Conservation (phyloP, 1,140 invertebrate species). For the Heliconius hermathena region DNA sequence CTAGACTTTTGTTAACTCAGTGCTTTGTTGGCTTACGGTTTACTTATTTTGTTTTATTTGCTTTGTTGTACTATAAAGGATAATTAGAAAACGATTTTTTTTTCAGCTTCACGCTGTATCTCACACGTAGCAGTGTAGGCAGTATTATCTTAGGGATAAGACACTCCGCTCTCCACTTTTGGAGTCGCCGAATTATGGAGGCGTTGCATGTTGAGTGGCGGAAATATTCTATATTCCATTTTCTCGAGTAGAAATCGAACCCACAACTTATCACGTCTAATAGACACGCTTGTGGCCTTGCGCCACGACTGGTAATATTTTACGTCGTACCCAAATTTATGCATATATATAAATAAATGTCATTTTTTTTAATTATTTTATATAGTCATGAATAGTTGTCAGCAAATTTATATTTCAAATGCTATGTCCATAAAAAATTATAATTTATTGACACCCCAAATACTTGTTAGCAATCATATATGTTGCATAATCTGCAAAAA, state of each 20-base stretch:
- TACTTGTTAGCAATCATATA: slow-evolving; percentile 1
- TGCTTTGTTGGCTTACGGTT: slow-evolving; percentile 1
- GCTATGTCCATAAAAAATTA: slow-evolving; percentile 20
- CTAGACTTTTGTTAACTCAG: slow-evolving; percentile 12
- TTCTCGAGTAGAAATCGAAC: too few relatives aligned
- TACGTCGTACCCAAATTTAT: neutral
- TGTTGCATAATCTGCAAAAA: slow-evolving; percentile 19
- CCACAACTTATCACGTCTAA: too few relatives aligned
- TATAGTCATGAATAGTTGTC: slow-evolving; percentile 10
- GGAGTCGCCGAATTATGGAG: too few relatives aligned
- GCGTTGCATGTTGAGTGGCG: too few relatives aligned
- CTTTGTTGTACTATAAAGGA: neutral
- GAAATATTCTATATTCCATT: too few relatives aligned
- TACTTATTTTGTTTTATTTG: slow-evolving; percentile 2
- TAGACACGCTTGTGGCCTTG: too few relatives aligned
- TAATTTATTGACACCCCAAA: slow-evolving; percentile 17
- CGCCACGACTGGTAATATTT: neutral
- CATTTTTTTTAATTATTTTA: neutral
- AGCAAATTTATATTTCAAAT: neutral
- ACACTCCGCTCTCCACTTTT: too few relatives aligned
- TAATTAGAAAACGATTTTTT: neutral
- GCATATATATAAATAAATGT: neutral
- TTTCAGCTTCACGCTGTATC: too few relatives aligned
- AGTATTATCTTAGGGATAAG: too few relatives aligned
- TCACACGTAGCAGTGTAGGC: too few relatives aligned